Evolutionary conservation across 2,797 vertebrate genomes (phyloP).

Genomic region (Masticophis lateralis): DNA sequence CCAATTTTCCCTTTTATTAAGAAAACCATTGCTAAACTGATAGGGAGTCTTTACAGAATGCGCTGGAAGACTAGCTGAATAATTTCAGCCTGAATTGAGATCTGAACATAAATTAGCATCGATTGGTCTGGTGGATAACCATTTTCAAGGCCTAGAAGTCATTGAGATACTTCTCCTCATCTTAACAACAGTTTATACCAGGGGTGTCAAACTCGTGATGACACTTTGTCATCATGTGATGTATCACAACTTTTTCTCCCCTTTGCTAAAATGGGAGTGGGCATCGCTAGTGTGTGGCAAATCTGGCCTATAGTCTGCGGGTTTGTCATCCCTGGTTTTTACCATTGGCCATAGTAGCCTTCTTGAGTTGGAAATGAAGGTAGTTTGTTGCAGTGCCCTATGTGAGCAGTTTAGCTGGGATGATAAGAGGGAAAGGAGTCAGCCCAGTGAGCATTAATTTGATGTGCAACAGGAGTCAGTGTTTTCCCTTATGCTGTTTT

Average conservation of each 20-base stretch:
- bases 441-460: not conserved
- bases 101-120: not conserved
- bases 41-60: not conserved
- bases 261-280: too few species aligned
- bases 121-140: not conserved
- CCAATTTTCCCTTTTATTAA: not conserved
- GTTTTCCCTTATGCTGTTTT: not conserved
- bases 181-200: not conserved
- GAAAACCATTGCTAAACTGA: not conserved
- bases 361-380: not conserved
- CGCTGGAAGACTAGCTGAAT: not conserved
- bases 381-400: not conserved
- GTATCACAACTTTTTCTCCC: too few species aligned
- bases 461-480: not conserved
- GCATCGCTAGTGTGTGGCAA: too few species aligned
- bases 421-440: not conserved
- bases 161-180: not conserved
- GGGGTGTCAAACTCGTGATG: too few species aligned
- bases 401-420: not conserved
- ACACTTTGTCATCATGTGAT: too few species aligned
- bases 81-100: not conserved
- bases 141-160: not conserved
- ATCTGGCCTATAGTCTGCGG: too few species aligned
- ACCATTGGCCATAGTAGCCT: not conserved
- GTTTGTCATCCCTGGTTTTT: not conserved